phyloP scores from a whole-genome alignment of 2,797 vertebrate species.

The Megaceryle alcyon region DNA sequence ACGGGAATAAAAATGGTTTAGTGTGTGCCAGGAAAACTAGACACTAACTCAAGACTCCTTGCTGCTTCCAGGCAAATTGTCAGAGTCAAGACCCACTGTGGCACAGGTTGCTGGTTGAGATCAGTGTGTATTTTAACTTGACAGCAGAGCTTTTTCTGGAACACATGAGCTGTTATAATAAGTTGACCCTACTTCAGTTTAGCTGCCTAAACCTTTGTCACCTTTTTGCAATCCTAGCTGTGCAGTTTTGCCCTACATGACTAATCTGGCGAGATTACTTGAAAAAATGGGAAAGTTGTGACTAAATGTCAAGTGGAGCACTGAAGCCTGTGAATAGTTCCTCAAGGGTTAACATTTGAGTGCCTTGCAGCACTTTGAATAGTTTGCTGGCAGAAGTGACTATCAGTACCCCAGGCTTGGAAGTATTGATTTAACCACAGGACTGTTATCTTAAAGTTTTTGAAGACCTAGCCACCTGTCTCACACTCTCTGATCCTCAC shows the following conservation, averaged over 20 bases:
- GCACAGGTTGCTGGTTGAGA: neutral
- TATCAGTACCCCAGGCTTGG: neutral
- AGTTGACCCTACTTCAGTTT: neutral
- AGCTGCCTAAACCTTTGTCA: neutral
- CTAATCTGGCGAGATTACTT: neutral
- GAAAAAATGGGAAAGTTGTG: neutral
- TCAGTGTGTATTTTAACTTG: neutral
- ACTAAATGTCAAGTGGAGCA: neutral
- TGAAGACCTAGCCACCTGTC: neutral
- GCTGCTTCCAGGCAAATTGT: neutral
- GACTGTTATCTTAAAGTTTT: neutral
- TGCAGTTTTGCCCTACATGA: neutral
- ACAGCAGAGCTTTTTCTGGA: neutral
- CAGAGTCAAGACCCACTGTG: neutral
- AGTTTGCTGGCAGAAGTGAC: neutral
- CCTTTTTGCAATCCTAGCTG: neutral
- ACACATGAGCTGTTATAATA: accelerated
- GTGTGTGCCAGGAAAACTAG: neutral
- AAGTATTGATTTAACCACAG: neutral
- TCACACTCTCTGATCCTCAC: neutral
- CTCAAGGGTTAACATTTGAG: neutral
- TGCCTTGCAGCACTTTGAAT: neutral
- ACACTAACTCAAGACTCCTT: neutral
- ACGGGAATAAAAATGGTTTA: neutral
- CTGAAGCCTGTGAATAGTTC: neutral